Evolutionary conservation across 2,113 vertebrate species (phyloP).

Genomic region (Hypanus sabinus): DNA sequence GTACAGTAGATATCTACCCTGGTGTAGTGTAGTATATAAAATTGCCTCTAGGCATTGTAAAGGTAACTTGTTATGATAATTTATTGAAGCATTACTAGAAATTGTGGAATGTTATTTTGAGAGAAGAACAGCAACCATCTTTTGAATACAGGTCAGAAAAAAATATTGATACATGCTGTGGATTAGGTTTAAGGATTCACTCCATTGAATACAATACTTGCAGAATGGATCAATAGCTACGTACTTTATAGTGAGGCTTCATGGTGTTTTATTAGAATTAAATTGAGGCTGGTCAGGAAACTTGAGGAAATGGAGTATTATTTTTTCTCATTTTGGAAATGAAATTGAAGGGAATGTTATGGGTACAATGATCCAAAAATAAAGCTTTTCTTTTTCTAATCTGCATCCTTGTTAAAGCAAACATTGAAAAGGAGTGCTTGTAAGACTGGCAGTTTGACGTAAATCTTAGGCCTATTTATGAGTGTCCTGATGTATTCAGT

Average conservation of each 20-base stretch:
- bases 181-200: slow-evolving; percentile 17
- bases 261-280: background rate
- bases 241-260: background rate
- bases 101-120: background rate
- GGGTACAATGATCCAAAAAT: too few species aligned
- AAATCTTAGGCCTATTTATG: background rate
- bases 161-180: background rate
- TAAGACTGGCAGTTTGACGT: background rate
- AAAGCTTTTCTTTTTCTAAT: too few species aligned
- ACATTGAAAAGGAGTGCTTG: background rate
- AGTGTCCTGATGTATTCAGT: background rate
- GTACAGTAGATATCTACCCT: background rate
- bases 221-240: background rate
- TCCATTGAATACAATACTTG: background rate
- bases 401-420: background rate
- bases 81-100: background rate
- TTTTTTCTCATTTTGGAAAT: background rate
- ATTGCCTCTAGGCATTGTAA: background rate
- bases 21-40: background rate
- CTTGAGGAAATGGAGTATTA: background rate
- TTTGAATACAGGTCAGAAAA: background rate
- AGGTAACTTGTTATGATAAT: slow-evolving; percentile 6
- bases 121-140: background rate
- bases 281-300: background rate
- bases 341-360: background rate